Evolutionary conservation across 2,888 invertebrate species (phyloP).

Genomic region (Nomada fabriciana): DNA sequence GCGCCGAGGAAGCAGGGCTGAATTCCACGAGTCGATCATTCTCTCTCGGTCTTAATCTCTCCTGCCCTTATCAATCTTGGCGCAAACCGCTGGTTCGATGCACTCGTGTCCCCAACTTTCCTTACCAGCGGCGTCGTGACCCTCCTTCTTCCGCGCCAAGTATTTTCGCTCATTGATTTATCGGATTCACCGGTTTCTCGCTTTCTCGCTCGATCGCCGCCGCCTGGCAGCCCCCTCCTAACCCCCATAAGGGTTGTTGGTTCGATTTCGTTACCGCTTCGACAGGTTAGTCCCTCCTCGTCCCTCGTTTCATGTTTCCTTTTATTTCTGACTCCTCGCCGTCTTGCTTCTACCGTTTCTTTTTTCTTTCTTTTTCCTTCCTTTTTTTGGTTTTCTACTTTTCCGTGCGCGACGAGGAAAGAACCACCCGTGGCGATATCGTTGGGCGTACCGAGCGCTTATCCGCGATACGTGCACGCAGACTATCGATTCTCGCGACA

Average conservation of each 20-base stretch:
- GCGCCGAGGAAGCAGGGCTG: not conserved
- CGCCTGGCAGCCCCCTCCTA: conserved; percentile 5
- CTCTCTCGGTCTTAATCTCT: conserved; percentile 14
- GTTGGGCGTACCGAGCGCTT: conserved; percentile 64
- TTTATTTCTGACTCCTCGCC: not conserved
- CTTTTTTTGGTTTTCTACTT: too few species aligned
- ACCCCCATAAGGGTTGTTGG: conserved; percentile 25
- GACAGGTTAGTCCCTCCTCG: conserved; percentile 5
- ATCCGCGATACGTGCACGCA: conserved; percentile 79
- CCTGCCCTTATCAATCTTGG: conserved; percentile 37
- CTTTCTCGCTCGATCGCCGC: conserved; percentile 51
- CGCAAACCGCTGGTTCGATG: conserved; percentile 41
- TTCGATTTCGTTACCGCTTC: conserved; percentile 46
- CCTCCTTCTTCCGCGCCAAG: conserved; percentile 16
- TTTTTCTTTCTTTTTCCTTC: too few species aligned
- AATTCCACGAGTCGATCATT: conserved; percentile 18
- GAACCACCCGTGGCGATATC: conserved; percentile 36
- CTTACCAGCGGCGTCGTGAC: conserved; percentile 3
- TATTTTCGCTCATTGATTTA: conserved; percentile 66
- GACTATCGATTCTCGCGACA: conserved; percentile 81
- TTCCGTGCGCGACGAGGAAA: not conserved
- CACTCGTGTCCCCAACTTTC: conserved; percentile 24
- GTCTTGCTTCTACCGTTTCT: too few species aligned
- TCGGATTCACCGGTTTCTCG: conserved; percentile 53
- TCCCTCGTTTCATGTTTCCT: not conserved